These are phyloP conservation scores for Hylaea fasciaria DNA, from an alignment of 2,888 invertebrate species.

Conservation along the genomic window DNA sequence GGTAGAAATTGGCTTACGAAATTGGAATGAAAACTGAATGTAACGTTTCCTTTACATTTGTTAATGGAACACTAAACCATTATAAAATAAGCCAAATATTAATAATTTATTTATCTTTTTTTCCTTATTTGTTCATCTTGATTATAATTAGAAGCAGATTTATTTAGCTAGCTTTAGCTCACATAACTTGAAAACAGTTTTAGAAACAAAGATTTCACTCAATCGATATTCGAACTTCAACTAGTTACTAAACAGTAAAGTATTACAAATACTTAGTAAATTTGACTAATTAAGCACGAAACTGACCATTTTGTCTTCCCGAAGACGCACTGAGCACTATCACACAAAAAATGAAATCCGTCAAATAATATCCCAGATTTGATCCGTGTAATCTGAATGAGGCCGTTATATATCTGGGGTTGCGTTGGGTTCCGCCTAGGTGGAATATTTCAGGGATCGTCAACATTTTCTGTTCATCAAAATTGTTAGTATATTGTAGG, in stretches of 20 bases:
- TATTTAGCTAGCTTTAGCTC: background rate
- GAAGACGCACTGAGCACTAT: constrained; percentile 31
- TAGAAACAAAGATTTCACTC: background rate
- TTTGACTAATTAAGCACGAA: constrained; percentile 13
- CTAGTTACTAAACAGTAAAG: too few relatives aligned
- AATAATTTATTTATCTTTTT: too few relatives aligned
- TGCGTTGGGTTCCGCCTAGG: constrained; percentile 68
- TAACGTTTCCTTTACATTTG: too few relatives aligned
- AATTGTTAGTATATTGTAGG: background rate
- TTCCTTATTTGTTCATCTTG: too few relatives aligned
- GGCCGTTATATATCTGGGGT: constrained; percentile 66
- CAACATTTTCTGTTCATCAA: constrained; percentile 47
- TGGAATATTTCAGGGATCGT: constrained; percentile 66
- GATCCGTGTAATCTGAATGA: constrained; percentile 60
- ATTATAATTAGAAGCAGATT: too few relatives aligned
- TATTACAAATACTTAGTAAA: too few relatives aligned
- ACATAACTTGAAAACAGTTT: background rate
- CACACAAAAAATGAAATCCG: constrained; percentile 51
- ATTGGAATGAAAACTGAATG: too few relatives aligned
- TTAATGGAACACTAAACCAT: too few relatives aligned
- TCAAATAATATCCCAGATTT: constrained; percentile 55
- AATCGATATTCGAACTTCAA: too few relatives aligned
- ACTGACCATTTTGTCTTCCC: constrained; percentile 53
- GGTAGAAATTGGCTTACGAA: too few relatives aligned
- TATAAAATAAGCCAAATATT: too few relatives aligned